Evolutionary conservation across 2,888 invertebrate genomes (phyloP).

Genomic region (Dioctria linearis): DNA sequence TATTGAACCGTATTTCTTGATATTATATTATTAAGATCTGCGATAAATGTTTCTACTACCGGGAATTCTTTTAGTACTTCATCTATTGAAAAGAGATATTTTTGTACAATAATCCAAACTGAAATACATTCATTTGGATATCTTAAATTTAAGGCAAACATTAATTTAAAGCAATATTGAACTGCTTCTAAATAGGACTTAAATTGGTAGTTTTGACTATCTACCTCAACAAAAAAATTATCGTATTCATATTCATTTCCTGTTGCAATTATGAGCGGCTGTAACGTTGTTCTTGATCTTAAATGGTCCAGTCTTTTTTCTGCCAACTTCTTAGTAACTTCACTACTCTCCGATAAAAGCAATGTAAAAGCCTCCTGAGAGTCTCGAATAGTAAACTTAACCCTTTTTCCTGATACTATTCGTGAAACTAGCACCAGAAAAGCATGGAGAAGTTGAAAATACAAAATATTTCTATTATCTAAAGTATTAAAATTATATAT

Average conservation of each 20-base stretch:
- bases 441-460: constrained; percentile 7
- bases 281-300: neutral
- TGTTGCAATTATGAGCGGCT: constrained; percentile 19
- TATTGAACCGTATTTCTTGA: too few species aligned
- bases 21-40: too few species aligned
- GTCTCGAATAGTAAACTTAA: constrained; percentile 32
- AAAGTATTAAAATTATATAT: neutral
- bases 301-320: constrained; percentile 5
- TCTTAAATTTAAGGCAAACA: constrained; percentile 32
- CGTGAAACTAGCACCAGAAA: constrained; percentile 4
- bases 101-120: constrained; percentile 37
- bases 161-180: constrained; percentile 36
- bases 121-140: constrained; percentile 10
- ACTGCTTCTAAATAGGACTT: constrained; percentile 30
- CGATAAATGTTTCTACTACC: constrained; percentile 30
- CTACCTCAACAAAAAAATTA: constrained; percentile 18
- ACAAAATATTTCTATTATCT: constrained; percentile 21
- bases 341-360: neutral
- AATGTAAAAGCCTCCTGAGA: constrained; percentile 19
- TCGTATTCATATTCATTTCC: constrained; percentile 29
- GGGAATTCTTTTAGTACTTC: neutral
- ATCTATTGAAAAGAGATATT: constrained; percentile 27
- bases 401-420: constrained; percentile 10
- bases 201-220: constrained; percentile 17
- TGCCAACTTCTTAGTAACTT: neutral